Conservation (phyloP, 92 coral and sea anemone genomes). For the Pocillopora meandrina region DNA sequence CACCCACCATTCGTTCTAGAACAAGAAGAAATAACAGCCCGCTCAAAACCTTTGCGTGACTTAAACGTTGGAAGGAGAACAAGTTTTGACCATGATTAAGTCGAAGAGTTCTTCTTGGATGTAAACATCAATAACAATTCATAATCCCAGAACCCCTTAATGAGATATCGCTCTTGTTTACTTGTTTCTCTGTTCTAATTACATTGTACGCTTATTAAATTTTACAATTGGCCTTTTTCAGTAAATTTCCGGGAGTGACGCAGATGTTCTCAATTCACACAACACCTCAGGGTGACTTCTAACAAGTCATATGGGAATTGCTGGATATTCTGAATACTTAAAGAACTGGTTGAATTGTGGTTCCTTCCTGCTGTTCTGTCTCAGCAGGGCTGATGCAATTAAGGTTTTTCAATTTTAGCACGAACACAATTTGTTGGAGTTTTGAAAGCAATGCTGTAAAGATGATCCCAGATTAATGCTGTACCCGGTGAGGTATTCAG, state of each 20-base stretch:
- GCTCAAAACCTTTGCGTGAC: neutral
- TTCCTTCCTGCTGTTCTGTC: slow-evolving; percentile 5
- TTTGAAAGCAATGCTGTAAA: neutral
- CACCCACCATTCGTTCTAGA: neutral
- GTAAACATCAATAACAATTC: neutral
- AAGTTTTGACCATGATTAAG: neutral
- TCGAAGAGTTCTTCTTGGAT: neutral
- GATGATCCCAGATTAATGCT: neutral
- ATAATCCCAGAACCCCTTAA: neutral
- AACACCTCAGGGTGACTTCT: neutral
- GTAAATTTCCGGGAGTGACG: slow-evolving; percentile 11
- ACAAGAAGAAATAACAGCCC: neutral
- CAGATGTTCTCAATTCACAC: no score
- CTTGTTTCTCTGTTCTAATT: neutral
- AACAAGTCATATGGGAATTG: neutral
- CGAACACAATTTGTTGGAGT: neutral
- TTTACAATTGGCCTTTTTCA: neutral
- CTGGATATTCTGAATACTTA: slow-evolving; percentile 10
- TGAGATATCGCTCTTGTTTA: neutral
- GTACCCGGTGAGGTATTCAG: neutral
- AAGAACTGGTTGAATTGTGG: slow-evolving; percentile 9
- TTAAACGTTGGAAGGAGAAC: neutral
- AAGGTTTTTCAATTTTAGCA: slow-evolving; percentile 19
- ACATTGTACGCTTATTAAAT: neutral
- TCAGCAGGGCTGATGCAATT: slow-evolving; percentile 25